A percentile compares a stretch with the other conserved stretches of the same genome.
Conservation (phyloP, 1,140 invertebrate genomes). For the Pseudomyrmex concolor region DNA sequence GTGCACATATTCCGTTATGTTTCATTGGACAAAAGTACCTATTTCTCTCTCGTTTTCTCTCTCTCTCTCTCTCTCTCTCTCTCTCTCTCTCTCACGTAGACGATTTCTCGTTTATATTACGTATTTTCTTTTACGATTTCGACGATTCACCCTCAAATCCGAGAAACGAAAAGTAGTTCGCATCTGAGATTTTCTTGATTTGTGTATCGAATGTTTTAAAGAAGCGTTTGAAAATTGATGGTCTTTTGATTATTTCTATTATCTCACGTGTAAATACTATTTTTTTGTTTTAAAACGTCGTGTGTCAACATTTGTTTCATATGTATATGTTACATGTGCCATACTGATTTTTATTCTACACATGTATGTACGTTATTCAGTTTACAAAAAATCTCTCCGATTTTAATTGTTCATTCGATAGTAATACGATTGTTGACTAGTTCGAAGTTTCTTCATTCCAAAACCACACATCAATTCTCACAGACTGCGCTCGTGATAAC, state of each 20-base stretch:
- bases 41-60: background rate
- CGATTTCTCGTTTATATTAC: conserved; percentile 4
- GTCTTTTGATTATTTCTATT: background rate
- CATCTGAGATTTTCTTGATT: conserved; percentile 27
- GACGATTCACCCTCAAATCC: background rate
- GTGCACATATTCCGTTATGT: background rate
- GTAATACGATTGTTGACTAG: conserved; percentile 26
- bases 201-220: background rate
- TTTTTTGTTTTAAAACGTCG: background rate
- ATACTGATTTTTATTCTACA: too few species aligned
- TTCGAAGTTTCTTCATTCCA: conserved; percentile 20
- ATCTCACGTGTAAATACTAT: background rate
- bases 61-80: background rate
- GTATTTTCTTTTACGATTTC: conserved; percentile 10
- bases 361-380: background rate
- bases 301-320: too few species aligned
- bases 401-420: conserved; percentile 45
- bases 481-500: background rate
- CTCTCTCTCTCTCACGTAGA: background rate
- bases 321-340: too few species aligned
- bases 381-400: conserved; percentile 11
- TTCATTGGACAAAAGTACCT: background rate
- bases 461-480: conserved; percentile 37
- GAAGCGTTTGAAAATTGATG: background rate
- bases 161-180: background rate